Base-by-base conservation (phyloP, 2,113 vertebrate genomes). In the Marmota monax region DNA sequence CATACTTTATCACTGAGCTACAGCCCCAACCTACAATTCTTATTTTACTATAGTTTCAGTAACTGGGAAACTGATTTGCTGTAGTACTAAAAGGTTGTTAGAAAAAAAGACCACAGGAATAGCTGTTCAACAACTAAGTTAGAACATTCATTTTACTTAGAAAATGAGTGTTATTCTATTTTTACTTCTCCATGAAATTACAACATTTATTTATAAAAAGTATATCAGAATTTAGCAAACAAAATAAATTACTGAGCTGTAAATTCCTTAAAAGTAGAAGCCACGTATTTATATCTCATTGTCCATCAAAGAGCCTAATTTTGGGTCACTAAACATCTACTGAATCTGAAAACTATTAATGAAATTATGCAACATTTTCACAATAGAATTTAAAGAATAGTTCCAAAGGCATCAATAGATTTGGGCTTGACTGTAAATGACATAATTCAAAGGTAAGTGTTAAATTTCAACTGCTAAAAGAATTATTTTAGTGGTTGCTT, bases 381-480 rank as follows among this genome's bases (percentile, higher is more conserved):
- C 27, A 82, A 25, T 72, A 32, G 37, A 88, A 92, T 77, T 70
- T 74, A 84, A 92, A 95, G 70, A 39, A 42, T 22, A 95, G 29
- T 89, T 94, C 34, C 84, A 87, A 96, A 96, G 37, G 61, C 48
- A 95, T 88, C 80, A 77, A 69, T 29, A 73, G 70, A 90, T 92
- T 90, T 84, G 61, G 27, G 3, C 37, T 72, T 83, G 56, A 89
- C 4, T 83, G 39, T 73, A 93, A 94, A 87, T 45, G 70, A 88
- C 12, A 92, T 56, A 91, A 87, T 51, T 77, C n/a, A 93, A 90
- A 95, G 79, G 89, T 22, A 51, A 82, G 63, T 69, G 17, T 84
- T 95, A 93, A 93, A 95, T 97, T 96, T 89, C 80, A 97, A 73
- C 61, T 95, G 32, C 86, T 92, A 94, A 56, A 95, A 80, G 87